Evolutionary conservation across 2,888 invertebrate species (phyloP).

Genomic region (Dromius quadrimaculatus): DNA sequence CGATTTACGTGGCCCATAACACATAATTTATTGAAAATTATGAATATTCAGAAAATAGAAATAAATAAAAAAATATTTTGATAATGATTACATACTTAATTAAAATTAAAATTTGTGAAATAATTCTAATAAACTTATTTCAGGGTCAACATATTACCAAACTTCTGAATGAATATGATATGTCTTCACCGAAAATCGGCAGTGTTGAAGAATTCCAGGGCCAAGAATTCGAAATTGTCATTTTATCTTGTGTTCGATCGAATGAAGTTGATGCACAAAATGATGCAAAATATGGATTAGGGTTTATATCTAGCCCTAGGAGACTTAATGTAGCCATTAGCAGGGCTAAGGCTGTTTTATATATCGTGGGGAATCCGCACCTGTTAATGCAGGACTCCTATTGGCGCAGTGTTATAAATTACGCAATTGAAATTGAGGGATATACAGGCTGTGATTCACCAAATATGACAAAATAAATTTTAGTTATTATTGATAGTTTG

Average conservation of each 20-base stretch:
- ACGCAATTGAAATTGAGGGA: conserved; percentile 73
- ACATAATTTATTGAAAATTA: too few relatives aligned
- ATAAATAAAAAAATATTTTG: too few relatives aligned
- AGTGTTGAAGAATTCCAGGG: conserved; percentile 91
- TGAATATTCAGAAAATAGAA: too few relatives aligned
- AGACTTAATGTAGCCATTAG: conserved; percentile 92
- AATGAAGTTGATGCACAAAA: conserved; percentile 63
- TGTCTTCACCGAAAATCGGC: conserved; percentile 77
- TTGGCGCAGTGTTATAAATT: conserved; percentile 77
- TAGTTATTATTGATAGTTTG: too few relatives aligned
- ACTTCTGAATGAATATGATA: conserved; percentile 68
- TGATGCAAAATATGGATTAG: conserved; percentile 72
- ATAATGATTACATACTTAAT: too few relatives aligned
- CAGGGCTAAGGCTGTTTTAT: conserved; percentile 81
- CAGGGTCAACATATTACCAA: conserved; percentile 75
- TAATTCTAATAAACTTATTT: background rate
- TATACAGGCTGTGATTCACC: conserved; percentile 80
- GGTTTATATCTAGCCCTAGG: conserved; percentile 81
- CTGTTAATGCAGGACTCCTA: conserved; percentile 74
- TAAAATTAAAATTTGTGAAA: background rate
- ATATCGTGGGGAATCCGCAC: conserved; percentile 88
- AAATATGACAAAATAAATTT: background rate
- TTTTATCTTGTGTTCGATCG: conserved; percentile 79
- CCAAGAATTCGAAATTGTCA: conserved; percentile 80
- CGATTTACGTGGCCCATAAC: too few relatives aligned